Conservation (phyloP, 2,113 vertebrate species). For the Opisthocomus hoazin region DNA sequence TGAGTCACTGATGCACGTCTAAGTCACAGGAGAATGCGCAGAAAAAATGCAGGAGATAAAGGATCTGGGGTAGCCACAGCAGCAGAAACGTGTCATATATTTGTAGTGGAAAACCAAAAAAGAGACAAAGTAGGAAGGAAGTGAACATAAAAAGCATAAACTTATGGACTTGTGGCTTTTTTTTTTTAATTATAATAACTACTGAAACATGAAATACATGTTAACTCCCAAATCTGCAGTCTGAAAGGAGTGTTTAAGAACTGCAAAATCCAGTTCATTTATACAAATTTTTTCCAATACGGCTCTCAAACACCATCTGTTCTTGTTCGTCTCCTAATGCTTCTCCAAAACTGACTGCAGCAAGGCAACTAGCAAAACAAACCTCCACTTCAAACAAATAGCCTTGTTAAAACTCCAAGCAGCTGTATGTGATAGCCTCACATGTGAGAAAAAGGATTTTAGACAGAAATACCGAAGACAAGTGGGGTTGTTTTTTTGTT, state of each 20-base stretch:
- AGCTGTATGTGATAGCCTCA: not conserved
- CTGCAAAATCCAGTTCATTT: not conserved
- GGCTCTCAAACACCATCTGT: not conserved
- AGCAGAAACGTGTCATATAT: not conserved
- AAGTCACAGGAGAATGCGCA: not conserved
- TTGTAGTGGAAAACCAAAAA: not conserved
- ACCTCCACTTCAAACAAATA: not conserved
- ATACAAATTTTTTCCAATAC: accelerated
- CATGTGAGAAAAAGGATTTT: not conserved
- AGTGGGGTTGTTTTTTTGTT: not conserved
- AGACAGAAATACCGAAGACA: not conserved
- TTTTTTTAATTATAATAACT: not conserved
- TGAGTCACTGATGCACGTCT: not conserved
- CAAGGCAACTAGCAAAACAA: not conserved
- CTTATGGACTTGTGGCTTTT: not conserved
- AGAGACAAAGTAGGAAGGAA: not conserved
- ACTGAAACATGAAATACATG: not conserved
- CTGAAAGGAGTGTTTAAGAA: not conserved
- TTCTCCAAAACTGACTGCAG: not conserved
- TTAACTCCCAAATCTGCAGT: not conserved
- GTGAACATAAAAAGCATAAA: not conserved
- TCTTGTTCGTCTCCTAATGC: not conserved
- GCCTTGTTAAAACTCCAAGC: not conserved
- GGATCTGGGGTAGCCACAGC: not conserved
- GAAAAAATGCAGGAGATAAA: not conserved